These are phyloP conservation scores for Rattus norvegicus DNA, from an alignment of 2,113 vertebrate genomes.

Conservation along the genomic window DNA sequence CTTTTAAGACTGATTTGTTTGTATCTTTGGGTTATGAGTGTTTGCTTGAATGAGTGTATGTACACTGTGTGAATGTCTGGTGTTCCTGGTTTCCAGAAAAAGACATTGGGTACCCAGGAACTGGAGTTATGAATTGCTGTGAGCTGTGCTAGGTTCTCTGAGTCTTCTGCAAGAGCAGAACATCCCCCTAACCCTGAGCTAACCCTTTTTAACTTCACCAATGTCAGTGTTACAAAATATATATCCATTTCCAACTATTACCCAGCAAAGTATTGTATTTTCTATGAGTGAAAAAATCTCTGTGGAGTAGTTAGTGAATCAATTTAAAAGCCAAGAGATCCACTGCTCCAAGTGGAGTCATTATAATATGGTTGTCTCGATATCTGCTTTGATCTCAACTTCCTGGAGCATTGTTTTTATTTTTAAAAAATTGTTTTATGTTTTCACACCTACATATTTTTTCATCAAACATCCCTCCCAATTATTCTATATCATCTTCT, in stretches of 20 bases:
- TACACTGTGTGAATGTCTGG: neutral
- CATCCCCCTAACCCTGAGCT: neutral
- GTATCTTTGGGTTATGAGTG: neutral
- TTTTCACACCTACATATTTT: neutral
- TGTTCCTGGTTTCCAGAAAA: neutral
- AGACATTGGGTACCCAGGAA: neutral
- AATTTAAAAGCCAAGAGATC: neutral
- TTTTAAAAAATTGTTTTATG: neutral
- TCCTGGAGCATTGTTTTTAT: neutral
- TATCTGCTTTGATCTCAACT: neutral
- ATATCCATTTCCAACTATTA: neutral
- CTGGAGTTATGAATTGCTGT: neutral
- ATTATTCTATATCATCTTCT: neutral
- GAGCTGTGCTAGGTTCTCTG: neutral
- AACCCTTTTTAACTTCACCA: neutral
- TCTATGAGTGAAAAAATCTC: neutral
- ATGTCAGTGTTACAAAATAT: neutral
- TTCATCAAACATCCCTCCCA: neutral
- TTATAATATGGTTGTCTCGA: rapidly evolving
- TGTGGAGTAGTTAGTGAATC: neutral
- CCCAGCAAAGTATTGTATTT: too few relatives aligned
- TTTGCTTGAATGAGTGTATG: neutral
- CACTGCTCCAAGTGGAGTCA: rapidly evolving
- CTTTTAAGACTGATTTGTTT: neutral
- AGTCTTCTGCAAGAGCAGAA: neutral